A percentile compares a stretch with the other conserved stretches of the same genome.
These are phyloP conservation scores for Dromaius novaehollandiae DNA, from an alignment of 2,113 vertebrate genomes.

Conservation along the genomic window DNA sequence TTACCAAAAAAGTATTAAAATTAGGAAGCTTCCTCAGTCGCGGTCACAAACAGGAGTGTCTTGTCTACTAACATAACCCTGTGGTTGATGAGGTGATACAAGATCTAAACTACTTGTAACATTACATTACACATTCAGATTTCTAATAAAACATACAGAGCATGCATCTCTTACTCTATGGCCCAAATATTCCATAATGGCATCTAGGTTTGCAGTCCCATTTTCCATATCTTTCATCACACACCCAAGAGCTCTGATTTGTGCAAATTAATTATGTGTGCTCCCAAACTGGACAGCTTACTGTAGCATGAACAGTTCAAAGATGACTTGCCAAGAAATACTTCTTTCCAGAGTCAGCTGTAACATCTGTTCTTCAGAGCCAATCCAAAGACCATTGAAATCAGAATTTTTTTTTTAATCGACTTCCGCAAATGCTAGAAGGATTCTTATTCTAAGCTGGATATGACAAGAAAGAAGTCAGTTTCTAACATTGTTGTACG, in stretches of 20 bases:
- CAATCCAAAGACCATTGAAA: constrained; percentile 2
- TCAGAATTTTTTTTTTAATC: neutral
- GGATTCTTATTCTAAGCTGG: neutral
- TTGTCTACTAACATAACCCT: neutral
- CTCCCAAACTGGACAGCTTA: neutral
- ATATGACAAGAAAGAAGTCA: neutral
- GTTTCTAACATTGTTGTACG: constrained; percentile 15
- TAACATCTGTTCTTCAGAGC: neutral
- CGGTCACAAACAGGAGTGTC: neutral
- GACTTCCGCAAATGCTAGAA: neutral
- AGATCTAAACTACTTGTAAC: neutral
- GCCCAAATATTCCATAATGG: neutral
- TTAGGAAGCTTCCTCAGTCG: neutral
- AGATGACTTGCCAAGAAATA: neutral
- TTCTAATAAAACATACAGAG: neutral
- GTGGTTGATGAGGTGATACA: neutral
- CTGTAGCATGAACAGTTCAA: neutral
- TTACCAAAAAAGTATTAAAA: neutral
- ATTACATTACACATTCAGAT: neutral
- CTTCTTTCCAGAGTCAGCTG: neutral
- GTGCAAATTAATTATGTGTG: neutral
- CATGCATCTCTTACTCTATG: neutral
- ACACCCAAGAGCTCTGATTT: neutral
- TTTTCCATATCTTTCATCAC: neutral
- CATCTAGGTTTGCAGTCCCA: neutral